Evolutionary conservation across 2,888 invertebrate genomes (phyloP).

Genomic region (Carcina quercana): DNA sequence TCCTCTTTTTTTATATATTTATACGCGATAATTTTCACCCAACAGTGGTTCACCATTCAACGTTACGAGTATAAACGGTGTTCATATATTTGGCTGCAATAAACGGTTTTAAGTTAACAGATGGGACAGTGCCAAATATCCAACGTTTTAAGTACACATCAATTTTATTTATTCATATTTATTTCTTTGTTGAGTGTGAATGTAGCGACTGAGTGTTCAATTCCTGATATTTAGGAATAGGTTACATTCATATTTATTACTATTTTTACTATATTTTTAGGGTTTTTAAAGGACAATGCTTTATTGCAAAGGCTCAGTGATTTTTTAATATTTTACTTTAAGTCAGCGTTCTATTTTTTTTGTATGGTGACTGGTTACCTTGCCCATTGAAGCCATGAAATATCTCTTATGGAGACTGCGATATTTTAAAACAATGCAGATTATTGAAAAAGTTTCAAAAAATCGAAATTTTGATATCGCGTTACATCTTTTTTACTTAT

Average conservation of each 20-base stretch:
- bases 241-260: constrained; percentile 73
- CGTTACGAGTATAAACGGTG: no score
- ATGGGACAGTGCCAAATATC: constrained; percentile 74
- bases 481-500: no score
- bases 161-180: constrained; percentile 43
- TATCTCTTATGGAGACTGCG: no score
- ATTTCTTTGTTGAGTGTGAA: constrained; percentile 60
- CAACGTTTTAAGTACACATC: constrained; percentile 61
- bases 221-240: constrained; percentile 74
- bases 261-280: constrained; percentile 68
- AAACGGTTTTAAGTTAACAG: constrained; percentile 41
- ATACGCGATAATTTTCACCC: no score
- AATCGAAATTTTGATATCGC: no score
- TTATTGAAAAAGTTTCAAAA: no score
- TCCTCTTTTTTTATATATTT: no score
- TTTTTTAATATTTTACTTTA: constrained; percentile 47
- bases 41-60: no score
- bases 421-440: no score
- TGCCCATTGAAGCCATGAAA: no score
- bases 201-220: constrained; percentile 70
- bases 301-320: constrained; percentile 69
- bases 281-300: constrained; percentile 53
- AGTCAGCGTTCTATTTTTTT: constrained; percentile 63
- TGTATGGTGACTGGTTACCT: constrained; percentile 31
- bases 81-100: no score